Percentiles rank a stretch among this genome's conserved stretches.
These are phyloP conservation scores for Phalacrocorax pelagicus DNA, from an alignment of 2,113 vertebrate species.

Conservation along the genomic window DNA sequence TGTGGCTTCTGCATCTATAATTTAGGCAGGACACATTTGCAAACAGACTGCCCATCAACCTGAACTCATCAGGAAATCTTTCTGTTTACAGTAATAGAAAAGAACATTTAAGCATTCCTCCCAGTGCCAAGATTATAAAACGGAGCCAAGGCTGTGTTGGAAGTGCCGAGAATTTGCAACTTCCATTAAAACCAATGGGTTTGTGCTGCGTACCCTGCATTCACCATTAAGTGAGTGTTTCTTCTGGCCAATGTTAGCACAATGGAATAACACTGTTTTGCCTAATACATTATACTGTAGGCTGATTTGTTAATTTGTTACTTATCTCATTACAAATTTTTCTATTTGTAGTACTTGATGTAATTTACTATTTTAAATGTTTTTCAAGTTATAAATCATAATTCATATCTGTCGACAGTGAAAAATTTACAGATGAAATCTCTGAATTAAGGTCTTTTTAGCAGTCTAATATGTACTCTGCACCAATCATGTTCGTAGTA, in stretches of 20 bases:
- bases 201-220: background rate
- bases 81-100: background rate
- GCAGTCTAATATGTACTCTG: background rate
- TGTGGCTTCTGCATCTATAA: constrained; percentile 18
- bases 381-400: background rate
- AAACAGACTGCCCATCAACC: background rate
- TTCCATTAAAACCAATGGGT: background rate
- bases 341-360: background rate
- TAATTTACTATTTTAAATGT: background rate
- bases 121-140: background rate
- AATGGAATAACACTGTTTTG: background rate
- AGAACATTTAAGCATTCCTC: background rate
- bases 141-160: background rate
- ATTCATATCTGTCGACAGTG: background rate
- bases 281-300: background rate
- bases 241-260: background rate
- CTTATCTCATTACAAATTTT: background rate
- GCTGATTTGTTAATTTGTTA: background rate
- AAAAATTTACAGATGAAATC: background rate
- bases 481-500: background rate
- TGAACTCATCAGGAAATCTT: background rate
- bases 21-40: constrained; percentile 1
- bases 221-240: background rate
- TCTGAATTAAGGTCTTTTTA: background rate
- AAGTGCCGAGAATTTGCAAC: background rate